Evolutionary conservation across 2,888 invertebrate genomes (phyloP).

Genomic region (Drosophila melanocephala): DNA sequence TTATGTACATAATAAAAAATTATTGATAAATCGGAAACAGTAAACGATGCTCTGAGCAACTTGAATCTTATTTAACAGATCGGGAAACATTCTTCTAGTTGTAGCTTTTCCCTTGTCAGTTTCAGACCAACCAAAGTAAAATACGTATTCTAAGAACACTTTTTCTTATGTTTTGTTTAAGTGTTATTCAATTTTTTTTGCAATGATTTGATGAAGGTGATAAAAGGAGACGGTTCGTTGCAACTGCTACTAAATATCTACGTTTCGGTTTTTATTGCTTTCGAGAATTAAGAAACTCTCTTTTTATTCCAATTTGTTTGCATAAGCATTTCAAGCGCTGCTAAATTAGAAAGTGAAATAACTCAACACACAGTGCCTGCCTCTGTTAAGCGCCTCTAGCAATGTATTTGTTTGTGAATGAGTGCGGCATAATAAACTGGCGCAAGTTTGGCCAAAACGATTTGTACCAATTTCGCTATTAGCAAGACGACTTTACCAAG

Average conservation of each 20-base stretch:
- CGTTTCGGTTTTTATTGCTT: slow-evolving; percentile 75
- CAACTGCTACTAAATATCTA: slow-evolving; percentile 47
- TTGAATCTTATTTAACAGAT: background rate
- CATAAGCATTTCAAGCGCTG: slow-evolving; percentile 81
- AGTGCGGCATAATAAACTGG: slow-evolving; percentile 69
- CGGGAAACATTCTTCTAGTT: background rate
- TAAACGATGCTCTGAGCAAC: background rate
- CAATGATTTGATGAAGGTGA: background rate
- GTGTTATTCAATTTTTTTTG: background rate
- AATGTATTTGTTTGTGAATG: slow-evolving; percentile 31
- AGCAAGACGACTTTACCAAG: slow-evolving; percentile 49
- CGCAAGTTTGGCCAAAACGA: slow-evolving; percentile 81
- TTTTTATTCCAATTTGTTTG: slow-evolving; percentile 84
- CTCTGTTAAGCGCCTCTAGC: slow-evolving; percentile 21
- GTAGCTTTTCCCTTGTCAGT: background rate
- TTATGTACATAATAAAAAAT: background rate
- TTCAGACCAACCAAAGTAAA: background rate
- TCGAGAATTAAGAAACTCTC: slow-evolving; percentile 61
- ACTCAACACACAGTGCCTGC: slow-evolving; percentile 36
- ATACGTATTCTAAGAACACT: background rate
- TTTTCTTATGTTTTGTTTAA: background rate
- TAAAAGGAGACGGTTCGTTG: slow-evolving; percentile 26
- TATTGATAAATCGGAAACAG: background rate
- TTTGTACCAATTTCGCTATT: slow-evolving; percentile 83
- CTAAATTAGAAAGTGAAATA: slow-evolving; percentile 76